Evolutionary conservation across 2,797 vertebrate species (phyloP).

Genomic region (Florisuga fusca): DNA sequence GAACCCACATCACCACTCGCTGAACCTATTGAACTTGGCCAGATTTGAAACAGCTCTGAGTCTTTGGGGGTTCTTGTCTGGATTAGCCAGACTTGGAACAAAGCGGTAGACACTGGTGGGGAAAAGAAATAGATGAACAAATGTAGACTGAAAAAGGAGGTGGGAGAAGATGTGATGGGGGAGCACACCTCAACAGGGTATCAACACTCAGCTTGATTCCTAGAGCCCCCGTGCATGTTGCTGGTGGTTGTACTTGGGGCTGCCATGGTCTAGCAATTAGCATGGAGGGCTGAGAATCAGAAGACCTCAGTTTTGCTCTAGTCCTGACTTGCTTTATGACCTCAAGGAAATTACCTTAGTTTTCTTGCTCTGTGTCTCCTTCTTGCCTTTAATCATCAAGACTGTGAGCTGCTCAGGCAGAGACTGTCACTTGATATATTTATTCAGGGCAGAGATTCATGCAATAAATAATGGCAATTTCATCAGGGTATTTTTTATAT

Average conservation of each 20-base stretch:
- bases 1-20: background rate
- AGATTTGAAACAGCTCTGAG: background rate
- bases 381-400: background rate
- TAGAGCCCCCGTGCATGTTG: accelerated
- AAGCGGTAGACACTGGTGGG: background rate
- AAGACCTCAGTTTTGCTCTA: background rate
- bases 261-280: background rate
- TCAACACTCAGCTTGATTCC: background rate
- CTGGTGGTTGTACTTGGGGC: background rate
- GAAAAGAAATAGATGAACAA: accelerated
- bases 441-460: background rate
- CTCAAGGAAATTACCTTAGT: background rate
- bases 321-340: background rate
- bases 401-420: background rate
- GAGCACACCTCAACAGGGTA: background rate
- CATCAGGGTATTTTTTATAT: background rate
- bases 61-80: background rate
- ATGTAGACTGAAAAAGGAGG: background rate
- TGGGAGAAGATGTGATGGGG: background rate
- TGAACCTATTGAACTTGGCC: constrained; percentile 42
- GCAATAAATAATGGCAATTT: background rate
- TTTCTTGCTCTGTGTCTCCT: background rate
- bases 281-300: background rate
- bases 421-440: background rate
- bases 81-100: background rate